A percentile compares a stretch with the other conserved stretches of the same genome.
phyloP scores from a whole-genome alignment of 2,113 vertebrate genomes.

The Nematolebias whitei region DNA sequence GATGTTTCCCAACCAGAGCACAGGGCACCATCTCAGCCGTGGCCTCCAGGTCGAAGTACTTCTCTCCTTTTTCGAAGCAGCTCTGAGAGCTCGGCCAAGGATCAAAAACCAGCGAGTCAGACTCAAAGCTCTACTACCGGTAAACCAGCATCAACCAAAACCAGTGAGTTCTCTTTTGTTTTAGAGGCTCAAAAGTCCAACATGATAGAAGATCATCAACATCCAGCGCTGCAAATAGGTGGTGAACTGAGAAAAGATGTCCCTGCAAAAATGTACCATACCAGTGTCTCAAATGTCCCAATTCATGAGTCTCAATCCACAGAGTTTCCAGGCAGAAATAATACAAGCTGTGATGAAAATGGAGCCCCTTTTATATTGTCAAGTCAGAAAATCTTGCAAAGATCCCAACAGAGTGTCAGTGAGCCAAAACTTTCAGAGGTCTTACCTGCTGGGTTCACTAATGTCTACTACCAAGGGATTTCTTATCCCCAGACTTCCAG shows the following conservation, averaged over 20 bases:
- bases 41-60: conserved; percentile 81
- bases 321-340: conserved; percentile 41
- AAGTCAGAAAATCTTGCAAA: conserved; percentile 61
- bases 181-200: conserved; percentile 71
- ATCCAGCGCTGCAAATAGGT: conserved; percentile 40
- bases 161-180: conserved; percentile 53
- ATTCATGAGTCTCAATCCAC: conserved; percentile 48
- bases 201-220: conserved; percentile 55
- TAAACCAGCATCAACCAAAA: conserved; percentile 42
- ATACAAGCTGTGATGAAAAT: conserved; percentile 52
- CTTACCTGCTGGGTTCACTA: conserved; percentile 60
- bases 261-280: conserved; percentile 63
- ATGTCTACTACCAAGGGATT: conserved; percentile 68
- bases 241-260: conserved; percentile 70
- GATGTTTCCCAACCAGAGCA: conserved; percentile 50
- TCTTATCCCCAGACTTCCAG: conserved; percentile 67
- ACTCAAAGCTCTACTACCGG: conserved; percentile 47
- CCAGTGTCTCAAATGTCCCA: conserved; percentile 55
- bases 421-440: conserved; percentile 76
- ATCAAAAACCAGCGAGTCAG: conserved; percentile 49
- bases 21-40: conserved; percentile 75
- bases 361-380: conserved; percentile 62
- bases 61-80: conserved; percentile 81
- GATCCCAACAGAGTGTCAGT: conserved; percentile 71
- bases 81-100: conserved; percentile 62